A percentile compares a stretch with the other conserved stretches of the same genome.
phyloP scores from a whole-genome alignment of 2,888 invertebrate genomes.

The Choreutis nemorana region DNA sequence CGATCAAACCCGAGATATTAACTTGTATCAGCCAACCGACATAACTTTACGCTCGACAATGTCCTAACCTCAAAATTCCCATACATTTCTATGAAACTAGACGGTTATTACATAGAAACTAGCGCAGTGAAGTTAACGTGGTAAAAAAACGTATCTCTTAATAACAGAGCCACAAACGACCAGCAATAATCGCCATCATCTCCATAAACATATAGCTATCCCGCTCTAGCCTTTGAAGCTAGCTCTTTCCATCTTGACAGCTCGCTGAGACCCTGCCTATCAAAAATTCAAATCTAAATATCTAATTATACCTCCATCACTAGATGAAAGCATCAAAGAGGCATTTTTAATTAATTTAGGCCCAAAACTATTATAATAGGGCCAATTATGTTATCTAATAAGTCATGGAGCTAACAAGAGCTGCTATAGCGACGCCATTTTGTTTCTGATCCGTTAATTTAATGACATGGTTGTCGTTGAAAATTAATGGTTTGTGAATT shows the following conservation, averaged over 20 bases:
- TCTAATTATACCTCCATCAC: conserved; percentile 66
- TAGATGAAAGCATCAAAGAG: conserved; percentile 47
- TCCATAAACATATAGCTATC: conserved; percentile 25
- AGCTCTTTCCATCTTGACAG: conserved; percentile 43
- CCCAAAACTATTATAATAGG: conserved; percentile 61
- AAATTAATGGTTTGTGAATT: conserved; percentile 26
- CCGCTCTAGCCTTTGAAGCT: conserved; percentile 23
- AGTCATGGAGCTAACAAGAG: conserved; percentile 55
- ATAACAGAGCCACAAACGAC: conserved; percentile 47
- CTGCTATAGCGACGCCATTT: conserved; percentile 43
- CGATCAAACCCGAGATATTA: conserved; percentile 44
- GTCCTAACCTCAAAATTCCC: too few species aligned
- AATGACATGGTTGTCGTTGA: conserved; percentile 30
- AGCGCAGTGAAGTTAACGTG: too few species aligned
- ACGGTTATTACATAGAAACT: too few species aligned
- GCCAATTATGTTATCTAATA: conserved; percentile 63
- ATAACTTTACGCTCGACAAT: too few species aligned
- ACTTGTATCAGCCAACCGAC: too few species aligned
- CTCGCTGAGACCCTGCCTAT: conserved; percentile 41
- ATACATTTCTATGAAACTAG: too few species aligned
- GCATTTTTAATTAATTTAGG: conserved; percentile 63
- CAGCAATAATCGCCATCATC: conserved; percentile 35
- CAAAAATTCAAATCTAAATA: conserved; percentile 54
- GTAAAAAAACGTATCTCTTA: conserved; percentile 59
- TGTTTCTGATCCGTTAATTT: conserved; percentile 35